These are phyloP conservation scores for Amphipyra berbera DNA, from an alignment of 2,888 invertebrate genomes.

Conservation along the genomic window DNA sequence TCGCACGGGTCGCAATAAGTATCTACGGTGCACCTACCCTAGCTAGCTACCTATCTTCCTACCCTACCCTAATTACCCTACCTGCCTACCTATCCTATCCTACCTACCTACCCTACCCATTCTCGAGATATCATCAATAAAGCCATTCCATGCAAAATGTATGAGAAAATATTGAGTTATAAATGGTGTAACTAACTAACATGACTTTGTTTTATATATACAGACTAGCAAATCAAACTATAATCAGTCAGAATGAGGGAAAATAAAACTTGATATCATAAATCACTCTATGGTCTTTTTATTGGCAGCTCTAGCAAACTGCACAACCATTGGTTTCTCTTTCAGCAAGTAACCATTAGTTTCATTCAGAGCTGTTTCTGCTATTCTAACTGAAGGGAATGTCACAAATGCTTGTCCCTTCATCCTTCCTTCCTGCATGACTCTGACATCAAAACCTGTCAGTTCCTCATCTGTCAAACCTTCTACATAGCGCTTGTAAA, in stretches of 20 bases:
- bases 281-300: constrained; percentile 77
- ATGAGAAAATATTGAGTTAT: no score
- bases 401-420: constrained; percentile 98
- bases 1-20: no score
- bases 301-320: constrained; percentile 91
- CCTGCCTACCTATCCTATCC: no score
- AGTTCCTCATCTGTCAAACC: constrained; percentile 78
- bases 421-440: constrained; percentile 98
- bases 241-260: neutral
- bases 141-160: no score
- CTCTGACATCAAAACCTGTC: constrained; percentile 91
- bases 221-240: no score
- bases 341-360: constrained; percentile 96
- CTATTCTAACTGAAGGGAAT: constrained; percentile 92
- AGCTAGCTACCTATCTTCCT: no score
- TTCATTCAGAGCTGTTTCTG: constrained; percentile 93
- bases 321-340: constrained; percentile 97
- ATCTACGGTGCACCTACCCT: no score
- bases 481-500: constrained; percentile 92
- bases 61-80: no score
- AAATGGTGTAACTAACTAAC: no score
- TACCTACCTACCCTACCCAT: no score
- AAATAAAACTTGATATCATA: constrained; percentile 11
- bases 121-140: no score
- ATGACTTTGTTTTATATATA: no score